Evolutionary conservation across 2,888 invertebrate genomes (phyloP).

Genomic region (Dryobota labecula): DNA sequence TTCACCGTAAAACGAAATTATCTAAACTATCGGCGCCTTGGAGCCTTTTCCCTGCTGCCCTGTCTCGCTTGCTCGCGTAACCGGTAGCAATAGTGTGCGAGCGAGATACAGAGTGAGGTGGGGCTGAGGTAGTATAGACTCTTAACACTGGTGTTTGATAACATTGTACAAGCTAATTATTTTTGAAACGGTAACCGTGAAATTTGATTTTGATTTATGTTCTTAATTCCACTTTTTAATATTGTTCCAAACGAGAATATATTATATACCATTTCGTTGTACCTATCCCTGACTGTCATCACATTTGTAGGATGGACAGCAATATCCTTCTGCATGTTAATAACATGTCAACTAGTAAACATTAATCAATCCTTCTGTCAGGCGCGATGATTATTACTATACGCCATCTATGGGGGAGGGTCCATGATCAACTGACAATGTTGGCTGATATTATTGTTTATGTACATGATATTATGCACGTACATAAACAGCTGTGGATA

Average conservation of each 20-base stretch:
- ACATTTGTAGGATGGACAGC: neutral
- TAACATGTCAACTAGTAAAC: constrained; percentile 16
- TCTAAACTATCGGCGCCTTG: too few relatives aligned
- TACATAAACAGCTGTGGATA: neutral
- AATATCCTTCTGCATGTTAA: constrained; percentile 23
- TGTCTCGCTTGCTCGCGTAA: too few relatives aligned
- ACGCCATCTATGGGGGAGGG: constrained; percentile 32
- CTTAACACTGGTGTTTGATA: too few relatives aligned
- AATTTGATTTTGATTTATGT: too few relatives aligned
- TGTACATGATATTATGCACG: neutral
- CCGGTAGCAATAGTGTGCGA: too few relatives aligned
- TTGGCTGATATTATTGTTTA: neutral
- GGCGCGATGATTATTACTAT: constrained; percentile 36
- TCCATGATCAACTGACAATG: constrained; percentile 1
- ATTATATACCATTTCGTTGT: neutral
- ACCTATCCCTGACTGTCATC: constrained; percentile 14
- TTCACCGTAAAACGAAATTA: too few relatives aligned
- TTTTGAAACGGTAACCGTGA: too few relatives aligned
- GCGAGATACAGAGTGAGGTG: too few relatives aligned
- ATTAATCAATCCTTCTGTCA: constrained; percentile 51
- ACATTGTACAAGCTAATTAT: too few relatives aligned
- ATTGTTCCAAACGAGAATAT: neutral
- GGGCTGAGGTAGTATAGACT: too few relatives aligned
- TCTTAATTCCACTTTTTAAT: neutral
- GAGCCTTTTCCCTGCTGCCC: too few relatives aligned